These are phyloP conservation scores for Scleropages formosus DNA, from an alignment of 2,797 vertebrate genomes.

Conservation along the genomic window DNA sequence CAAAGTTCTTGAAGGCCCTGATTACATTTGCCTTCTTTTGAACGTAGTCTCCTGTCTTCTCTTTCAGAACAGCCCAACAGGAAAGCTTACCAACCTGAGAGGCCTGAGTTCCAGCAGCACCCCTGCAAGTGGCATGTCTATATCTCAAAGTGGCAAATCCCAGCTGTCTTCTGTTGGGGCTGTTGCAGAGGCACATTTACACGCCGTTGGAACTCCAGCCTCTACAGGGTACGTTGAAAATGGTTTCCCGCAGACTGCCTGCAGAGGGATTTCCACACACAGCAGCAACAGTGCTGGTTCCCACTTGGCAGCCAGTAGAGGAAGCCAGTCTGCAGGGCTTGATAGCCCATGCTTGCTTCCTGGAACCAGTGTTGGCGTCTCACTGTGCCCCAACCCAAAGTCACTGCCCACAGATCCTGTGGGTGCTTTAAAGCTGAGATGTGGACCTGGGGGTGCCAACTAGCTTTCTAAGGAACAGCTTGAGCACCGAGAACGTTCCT, in stretches of 20 bases:
- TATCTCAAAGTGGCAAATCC: conserved; percentile 76
- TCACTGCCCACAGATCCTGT: conserved; percentile 64
- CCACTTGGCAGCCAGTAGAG: conserved; percentile 49
- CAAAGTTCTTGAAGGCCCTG: too few relatives aligned
- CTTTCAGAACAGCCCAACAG: conserved; percentile 56
- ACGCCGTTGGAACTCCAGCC: conserved; percentile 56
- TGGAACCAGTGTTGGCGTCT: conserved; percentile 54
- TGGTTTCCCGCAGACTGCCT: conserved; percentile 61
- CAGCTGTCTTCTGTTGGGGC: conserved; percentile 61
- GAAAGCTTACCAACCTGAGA: conserved; percentile 77
- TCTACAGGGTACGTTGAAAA: conserved; percentile 67
- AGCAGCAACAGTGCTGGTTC: conserved; percentile 42
- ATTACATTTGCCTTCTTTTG: neutral
- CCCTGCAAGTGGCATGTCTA: conserved; percentile 75
- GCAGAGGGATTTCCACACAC: conserved; percentile 52
- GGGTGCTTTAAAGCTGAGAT: conserved; percentile 57
- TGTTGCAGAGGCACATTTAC: conserved; percentile 58
- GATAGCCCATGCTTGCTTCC: conserved; percentile 52
- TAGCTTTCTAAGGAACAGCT: conserved; percentile 93
- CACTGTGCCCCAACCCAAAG: conserved; percentile 61
- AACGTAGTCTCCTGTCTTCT: conserved; percentile 5
- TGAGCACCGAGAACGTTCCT: conserved; percentile 91
- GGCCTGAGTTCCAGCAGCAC: conserved; percentile 71
- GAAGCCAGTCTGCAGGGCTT: conserved; percentile 45
- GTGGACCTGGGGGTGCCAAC: conserved; percentile 56